Evolutionary conservation across 2,888 invertebrate genomes (phyloP).

Genomic region (Mythimna ferrago): DNA sequence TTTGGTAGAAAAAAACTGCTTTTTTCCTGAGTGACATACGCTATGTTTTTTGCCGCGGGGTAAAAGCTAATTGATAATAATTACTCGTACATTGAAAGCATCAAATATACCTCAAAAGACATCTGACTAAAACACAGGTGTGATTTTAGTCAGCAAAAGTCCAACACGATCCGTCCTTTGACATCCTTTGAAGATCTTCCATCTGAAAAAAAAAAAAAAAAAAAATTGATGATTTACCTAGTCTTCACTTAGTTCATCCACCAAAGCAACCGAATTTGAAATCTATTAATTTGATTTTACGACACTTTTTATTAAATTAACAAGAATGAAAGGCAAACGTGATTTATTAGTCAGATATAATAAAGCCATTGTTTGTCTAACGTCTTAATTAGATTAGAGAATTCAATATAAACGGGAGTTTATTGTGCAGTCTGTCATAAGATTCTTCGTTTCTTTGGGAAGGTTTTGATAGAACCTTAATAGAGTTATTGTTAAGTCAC

Average conservation of each 20-base stretch:
- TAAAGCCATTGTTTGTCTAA: slow-evolving; percentile 70
- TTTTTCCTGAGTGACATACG: too few species aligned
- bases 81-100: too few species aligned
- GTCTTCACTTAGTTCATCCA: neutral
- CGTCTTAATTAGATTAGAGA: slow-evolving; percentile 50
- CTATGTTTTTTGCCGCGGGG: too few species aligned
- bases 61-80: too few species aligned
- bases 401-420: slow-evolving; percentile 58
- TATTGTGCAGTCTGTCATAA: slow-evolving; percentile 40
- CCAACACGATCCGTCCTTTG: too few species aligned
- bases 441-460: slow-evolving; percentile 20
- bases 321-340: slow-evolving; percentile 67
- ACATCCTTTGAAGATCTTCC: too few species aligned
- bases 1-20: too few species aligned
- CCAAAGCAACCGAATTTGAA: slow-evolving; percentile 54
- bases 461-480: slow-evolving; percentile 9
- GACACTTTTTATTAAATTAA: slow-evolving; percentile 73
- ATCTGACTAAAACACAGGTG: too few species aligned
- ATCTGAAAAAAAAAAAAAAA: neutral
- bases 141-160: too few species aligned
- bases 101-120: too few species aligned
- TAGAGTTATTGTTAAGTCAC: neutral
- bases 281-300: slow-evolving; percentile 72
- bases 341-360: slow-evolving; percentile 71
- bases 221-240: neutral